These are phyloP conservation scores for Cynodonichthys magdalenae DNA, from an alignment of 2,797 vertebrate species.

Conservation along the genomic window DNA sequence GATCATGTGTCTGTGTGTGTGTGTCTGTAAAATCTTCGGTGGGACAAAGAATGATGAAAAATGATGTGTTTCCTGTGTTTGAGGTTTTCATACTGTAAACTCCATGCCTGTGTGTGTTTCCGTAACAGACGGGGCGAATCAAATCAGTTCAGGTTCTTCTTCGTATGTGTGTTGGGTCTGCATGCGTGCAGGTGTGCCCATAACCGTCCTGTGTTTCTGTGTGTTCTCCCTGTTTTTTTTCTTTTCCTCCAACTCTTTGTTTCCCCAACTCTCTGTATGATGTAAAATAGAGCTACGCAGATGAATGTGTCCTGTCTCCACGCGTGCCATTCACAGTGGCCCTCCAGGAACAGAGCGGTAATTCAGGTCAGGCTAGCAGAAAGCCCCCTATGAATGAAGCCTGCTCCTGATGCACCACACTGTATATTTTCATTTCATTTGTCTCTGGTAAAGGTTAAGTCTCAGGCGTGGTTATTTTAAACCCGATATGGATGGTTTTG, in stretches of 20 bases:
- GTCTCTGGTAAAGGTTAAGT: conserved; percentile 87
- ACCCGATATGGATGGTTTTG: conserved; percentile 85
- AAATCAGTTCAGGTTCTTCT: conserved; percentile 3
- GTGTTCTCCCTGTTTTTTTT: conserved; percentile 38
- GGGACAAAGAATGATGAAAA: conserved; percentile 40
- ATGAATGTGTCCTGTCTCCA: conserved; percentile 83
- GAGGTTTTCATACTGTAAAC: conserved; percentile 46
- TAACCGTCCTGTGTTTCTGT: conserved; percentile 56
- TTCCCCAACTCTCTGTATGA: conserved; percentile 67
- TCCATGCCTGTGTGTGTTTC: conserved; percentile 37
- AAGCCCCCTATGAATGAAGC: conserved; percentile 81
- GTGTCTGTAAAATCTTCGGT: conserved; percentile 43
- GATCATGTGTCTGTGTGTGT: conserved; percentile 60
- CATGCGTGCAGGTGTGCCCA: conserved; percentile 53
- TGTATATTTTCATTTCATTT: conserved; percentile 85
- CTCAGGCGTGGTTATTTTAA: conserved; percentile 88
- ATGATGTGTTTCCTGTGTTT: conserved; percentile 58
- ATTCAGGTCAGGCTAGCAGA: conserved; percentile 85
- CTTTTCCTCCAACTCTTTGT: conserved; percentile 53
- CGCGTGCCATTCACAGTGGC: conserved; percentile 77
- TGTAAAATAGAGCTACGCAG: conserved; percentile 77
- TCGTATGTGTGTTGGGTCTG: conserved; percentile 31
- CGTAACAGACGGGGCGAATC: neutral
- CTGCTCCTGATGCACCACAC: conserved; percentile 78
- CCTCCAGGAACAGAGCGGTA: conserved; percentile 81